Percentiles rank a stretch among this genome's conserved stretches.
phyloP scores from a whole-genome alignment of 2,888 invertebrate genomes.

The Quadroppia sp. region DNA sequence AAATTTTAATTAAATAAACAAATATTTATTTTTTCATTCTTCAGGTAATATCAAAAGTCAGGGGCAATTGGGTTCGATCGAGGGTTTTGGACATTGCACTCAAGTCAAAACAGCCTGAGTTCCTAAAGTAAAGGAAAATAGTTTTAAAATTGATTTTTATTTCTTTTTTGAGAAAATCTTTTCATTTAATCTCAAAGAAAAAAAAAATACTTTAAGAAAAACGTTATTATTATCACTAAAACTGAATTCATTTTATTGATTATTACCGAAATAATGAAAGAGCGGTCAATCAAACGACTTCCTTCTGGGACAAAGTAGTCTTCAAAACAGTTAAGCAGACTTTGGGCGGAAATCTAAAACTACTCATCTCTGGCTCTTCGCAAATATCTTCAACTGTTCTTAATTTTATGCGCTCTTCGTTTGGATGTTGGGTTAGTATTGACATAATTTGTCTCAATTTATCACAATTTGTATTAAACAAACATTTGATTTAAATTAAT shows the following conservation, averaged over 20 bases:
- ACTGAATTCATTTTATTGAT: not conserved
- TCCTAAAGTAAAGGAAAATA: conserved; percentile 62
- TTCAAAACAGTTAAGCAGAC: conserved; percentile 70
- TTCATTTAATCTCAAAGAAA: not conserved
- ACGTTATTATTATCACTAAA: no score
- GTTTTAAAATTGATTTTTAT: not conserved
- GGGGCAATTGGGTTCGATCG: conserved; percentile 73
- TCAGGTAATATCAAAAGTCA: conserved; percentile 62
- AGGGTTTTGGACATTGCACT: conserved; percentile 80
- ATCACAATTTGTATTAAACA: not conserved
- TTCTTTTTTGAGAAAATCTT: not conserved
- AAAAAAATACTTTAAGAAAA: not conserved
- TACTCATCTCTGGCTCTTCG: conserved; percentile 92
- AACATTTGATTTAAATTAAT: conserved; percentile 2
- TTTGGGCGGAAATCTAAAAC: conserved; percentile 82
- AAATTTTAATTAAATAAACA: conserved; percentile 28
- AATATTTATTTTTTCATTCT: not conserved
- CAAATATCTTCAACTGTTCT: conserved; percentile 88
- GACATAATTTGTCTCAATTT: not conserved
- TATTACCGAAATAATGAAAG: not conserved
- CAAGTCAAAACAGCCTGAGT: conserved; percentile 78
- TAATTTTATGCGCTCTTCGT: conserved; percentile 85
- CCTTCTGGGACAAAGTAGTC: conserved; percentile 47
- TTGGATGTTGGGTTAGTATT: conserved; percentile 67
- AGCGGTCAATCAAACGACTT: conserved; percentile 34